Percentiles rank a stretch among this genome's conserved stretches.
These are phyloP conservation scores for Nautilus pompilius DNA, from an alignment of 1,140 invertebrate genomes.

Conservation along the genomic window DNA sequence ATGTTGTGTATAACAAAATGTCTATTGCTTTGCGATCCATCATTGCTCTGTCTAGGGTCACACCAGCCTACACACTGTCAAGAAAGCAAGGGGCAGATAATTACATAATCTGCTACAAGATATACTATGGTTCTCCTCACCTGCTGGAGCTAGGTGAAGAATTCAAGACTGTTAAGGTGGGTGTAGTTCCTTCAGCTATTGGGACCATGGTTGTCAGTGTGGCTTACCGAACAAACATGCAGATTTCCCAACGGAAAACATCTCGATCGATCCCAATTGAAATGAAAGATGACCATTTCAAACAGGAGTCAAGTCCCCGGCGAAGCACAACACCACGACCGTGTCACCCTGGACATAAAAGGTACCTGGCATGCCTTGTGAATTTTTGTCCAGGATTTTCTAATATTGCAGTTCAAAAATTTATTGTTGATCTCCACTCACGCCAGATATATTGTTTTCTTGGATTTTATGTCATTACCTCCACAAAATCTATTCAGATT, in stretches of 20 bases:
- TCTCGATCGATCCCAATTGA: constrained; percentile 69
- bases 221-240: constrained; percentile 82
- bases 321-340: constrained; percentile 36
- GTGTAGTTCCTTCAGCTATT: constrained; percentile 76
- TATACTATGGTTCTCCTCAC: constrained; percentile 81
- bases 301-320: constrained; percentile 62
- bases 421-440: too few species aligned
- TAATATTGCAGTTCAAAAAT: too few species aligned
- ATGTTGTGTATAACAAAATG: constrained; percentile 86
- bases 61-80: constrained; percentile 88
- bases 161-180: constrained; percentile 72
- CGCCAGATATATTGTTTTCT: too few species aligned
- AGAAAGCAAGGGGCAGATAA: constrained; percentile 66
- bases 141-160: constrained; percentile 64
- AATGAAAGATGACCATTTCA: constrained; percentile 88
- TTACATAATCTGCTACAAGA: constrained; percentile 85
- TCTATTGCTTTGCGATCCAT: constrained; percentile 85
- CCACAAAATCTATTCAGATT: too few species aligned
- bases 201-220: constrained; percentile 76
- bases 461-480: too few species aligned
- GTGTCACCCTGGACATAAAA: constrained; percentile 35
- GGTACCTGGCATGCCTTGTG: constrained; percentile 16
- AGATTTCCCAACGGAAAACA: constrained; percentile 75
- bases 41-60: constrained; percentile 80
- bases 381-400: too few species aligned